Conservation (phyloP, 2,113 vertebrate species). For the Leucoraja erinaceus region DNA sequence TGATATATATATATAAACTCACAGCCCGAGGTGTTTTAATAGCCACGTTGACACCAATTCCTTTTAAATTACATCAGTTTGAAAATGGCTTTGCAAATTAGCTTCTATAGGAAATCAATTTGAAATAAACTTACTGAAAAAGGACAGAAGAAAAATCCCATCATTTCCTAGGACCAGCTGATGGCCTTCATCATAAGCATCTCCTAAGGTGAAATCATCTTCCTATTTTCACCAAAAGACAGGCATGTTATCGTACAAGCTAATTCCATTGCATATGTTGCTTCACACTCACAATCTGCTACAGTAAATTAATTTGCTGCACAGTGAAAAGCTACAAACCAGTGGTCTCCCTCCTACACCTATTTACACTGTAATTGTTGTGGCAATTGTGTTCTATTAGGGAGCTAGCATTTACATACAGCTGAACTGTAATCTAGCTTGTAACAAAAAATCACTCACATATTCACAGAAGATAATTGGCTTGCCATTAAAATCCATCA, state of each 20-base stretch:
- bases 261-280: background rate
- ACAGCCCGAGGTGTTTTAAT: background rate
- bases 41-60: background rate
- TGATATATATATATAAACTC: background rate
- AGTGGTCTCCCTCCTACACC: slow-evolving; percentile 7
- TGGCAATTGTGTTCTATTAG: background rate
- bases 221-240: slow-evolving; percentile 35
- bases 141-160: slow-evolving; percentile 19
- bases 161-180: slow-evolving; percentile 31
- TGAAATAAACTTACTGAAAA: slow-evolving; percentile 26
- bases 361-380: background rate
- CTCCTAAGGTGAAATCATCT: slow-evolving; percentile 16
- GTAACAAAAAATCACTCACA: slow-evolving; percentile 1
- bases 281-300: background rate
- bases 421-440: background rate
- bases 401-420: background rate
- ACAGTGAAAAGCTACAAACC: background rate
- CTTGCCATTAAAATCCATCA: slow-evolving; percentile 37
- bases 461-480: slow-evolving; percentile 38
- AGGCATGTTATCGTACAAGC: background rate
- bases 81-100: background rate
- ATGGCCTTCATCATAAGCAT: slow-evolving; percentile 1
- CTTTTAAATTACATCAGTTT: background rate
- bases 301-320: background rate
- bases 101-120: background rate